Percentiles rank a stretch among this genome's conserved stretches.
Evolutionary conservation across 2,888 invertebrate species (phyloP).

Genomic region (Mythimna lalbum): DNA sequence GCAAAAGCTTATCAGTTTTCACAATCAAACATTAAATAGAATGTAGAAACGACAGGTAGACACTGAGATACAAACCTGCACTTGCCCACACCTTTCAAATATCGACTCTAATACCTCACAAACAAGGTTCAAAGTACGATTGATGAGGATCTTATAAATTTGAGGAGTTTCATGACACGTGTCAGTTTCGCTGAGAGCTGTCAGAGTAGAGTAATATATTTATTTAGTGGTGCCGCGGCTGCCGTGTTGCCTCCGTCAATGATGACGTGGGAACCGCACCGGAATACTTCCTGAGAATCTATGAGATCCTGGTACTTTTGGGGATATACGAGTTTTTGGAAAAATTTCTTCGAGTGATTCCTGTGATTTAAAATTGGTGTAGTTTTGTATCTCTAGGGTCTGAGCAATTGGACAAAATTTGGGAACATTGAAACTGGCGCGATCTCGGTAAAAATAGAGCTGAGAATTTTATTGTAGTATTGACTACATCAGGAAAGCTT

Average conservation of each 20-base stretch:
- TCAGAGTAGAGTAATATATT: conserved; percentile 85
- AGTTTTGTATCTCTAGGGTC: too few relatives aligned
- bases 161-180: conserved; percentile 80
- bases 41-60: conserved; percentile 83
- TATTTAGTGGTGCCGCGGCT: conserved; percentile 80
- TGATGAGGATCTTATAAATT: conserved; percentile 68
- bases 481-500: too few relatives aligned
- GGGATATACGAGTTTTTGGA: neutral
- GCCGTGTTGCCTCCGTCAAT: conserved; percentile 70
- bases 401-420: too few relatives aligned
- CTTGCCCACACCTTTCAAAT: conserved; percentile 36
- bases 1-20: conserved; percentile 71
- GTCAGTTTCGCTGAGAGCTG: conserved; percentile 84
- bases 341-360: too few relatives aligned
- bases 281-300: conserved; percentile 54
- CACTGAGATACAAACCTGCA: conserved; percentile 65
- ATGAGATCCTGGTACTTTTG: conserved; percentile 41
- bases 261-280: conserved; percentile 78
- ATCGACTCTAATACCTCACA: conserved; percentile 42
- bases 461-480: too few relatives aligned
- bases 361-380: too few relatives aligned
- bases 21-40: conserved; percentile 79
- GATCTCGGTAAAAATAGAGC: too few relatives aligned
- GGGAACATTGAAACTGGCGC: too few relatives aligned
- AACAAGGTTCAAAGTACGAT: conserved; percentile 59